A percentile compares a stretch with the other conserved stretches of the same genome.
phyloP scores from a whole-genome alignment of 2,888 invertebrate species.

The Smittia aterrima region DNA sequence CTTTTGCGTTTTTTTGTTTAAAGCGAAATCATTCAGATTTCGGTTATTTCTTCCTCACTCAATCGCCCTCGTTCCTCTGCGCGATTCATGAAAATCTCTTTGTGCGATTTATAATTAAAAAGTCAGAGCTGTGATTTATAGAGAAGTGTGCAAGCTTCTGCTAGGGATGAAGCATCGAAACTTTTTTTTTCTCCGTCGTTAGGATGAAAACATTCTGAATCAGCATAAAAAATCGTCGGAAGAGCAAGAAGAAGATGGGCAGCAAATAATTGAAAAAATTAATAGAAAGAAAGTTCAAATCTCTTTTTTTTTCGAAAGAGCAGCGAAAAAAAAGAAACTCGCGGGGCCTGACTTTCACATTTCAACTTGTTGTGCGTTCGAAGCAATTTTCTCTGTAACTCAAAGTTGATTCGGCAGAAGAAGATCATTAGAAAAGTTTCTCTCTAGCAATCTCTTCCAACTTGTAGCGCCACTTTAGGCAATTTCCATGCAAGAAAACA shows the following conservation, averaged over 20 bases:
- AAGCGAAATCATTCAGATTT: not conserved
- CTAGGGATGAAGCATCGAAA: not conserved
- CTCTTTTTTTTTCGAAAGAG: not conserved
- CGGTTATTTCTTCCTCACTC: not conserved
- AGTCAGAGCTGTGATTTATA: conserved; percentile 39
- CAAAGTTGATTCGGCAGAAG: not conserved
- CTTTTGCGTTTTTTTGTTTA: conserved; percentile 22
- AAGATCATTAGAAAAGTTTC: not conserved
- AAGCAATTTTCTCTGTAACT: conserved; percentile 11
- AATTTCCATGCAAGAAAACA: conserved; percentile 2
- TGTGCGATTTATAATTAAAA: conserved; percentile 39
- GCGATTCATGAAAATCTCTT: not conserved
- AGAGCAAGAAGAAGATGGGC: conserved; percentile 26
- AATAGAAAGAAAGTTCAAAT: conserved; percentile 28
- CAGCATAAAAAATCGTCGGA: conserved; percentile 22
- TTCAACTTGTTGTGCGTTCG: conserved; percentile 36
- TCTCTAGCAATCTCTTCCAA: not conserved
- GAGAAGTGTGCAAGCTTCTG: not conserved
- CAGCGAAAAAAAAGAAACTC: not conserved
- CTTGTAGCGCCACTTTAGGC: not conserved
- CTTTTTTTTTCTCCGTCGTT: not conserved
- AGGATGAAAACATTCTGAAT: conserved; percentile 17
- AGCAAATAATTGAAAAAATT: conserved; percentile 40
- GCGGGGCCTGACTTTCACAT: not conserved
- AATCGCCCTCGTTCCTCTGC: not conserved